Evolutionary conservation across 2,888 invertebrate genomes (phyloP).

Genomic region (Chrysotoxum bicinctum): DNA sequence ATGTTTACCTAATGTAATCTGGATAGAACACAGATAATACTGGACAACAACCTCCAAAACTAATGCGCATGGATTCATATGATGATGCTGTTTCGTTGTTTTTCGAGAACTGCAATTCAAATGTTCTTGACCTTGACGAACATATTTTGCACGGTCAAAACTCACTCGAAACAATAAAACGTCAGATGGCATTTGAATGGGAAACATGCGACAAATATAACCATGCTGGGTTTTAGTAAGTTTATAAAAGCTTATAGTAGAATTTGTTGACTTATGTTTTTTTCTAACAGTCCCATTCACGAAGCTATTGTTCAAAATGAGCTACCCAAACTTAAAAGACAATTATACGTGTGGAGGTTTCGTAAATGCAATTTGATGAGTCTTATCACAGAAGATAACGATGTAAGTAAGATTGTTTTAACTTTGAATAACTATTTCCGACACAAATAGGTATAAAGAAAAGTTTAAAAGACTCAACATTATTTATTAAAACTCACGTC

Average conservation of each 20-base stretch:
- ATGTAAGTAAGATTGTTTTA: constrained; percentile 51
- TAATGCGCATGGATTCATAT: constrained; percentile 27
- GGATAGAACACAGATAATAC: background rate
- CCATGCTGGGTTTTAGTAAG: constrained; percentile 14
- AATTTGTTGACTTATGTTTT: background rate
- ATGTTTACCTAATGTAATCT: background rate
- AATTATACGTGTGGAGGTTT: constrained; percentile 65
- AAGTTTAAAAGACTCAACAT: no score
- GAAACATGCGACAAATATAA: constrained; percentile 6
- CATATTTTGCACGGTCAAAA: background rate
- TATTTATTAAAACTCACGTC: no score
- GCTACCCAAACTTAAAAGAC: constrained; percentile 47
- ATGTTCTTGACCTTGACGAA: background rate
- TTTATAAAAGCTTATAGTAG: background rate
- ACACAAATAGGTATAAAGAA: no score
- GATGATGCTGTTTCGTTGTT: constrained; percentile 1
- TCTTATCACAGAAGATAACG: constrained; percentile 48
- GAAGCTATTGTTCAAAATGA: constrained; percentile 64
- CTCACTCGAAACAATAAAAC: background rate
- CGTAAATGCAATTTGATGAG: constrained; percentile 33
- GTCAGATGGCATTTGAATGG: constrained; percentile 33
- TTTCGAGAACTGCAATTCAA: background rate
- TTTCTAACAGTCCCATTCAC: constrained; percentile 68
- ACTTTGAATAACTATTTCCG: background rate
- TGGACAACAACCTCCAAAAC: background rate